Percentiles rank a stretch among this genome's conserved stretches.
Conservation (phyloP, 2,797 vertebrate species). For the Tokudaia muenninki region DNA sequence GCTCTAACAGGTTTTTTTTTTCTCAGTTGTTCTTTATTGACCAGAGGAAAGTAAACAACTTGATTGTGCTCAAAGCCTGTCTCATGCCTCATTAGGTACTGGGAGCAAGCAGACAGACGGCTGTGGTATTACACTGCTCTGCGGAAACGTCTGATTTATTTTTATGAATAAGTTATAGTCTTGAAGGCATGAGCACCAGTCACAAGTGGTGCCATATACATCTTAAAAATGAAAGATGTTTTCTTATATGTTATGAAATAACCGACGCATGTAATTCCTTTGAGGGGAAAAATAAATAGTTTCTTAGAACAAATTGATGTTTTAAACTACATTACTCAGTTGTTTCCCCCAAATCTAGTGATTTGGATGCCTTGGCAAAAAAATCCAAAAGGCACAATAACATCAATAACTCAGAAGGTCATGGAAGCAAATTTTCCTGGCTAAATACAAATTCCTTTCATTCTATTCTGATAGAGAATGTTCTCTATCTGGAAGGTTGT, state of each 20-base stretch:
- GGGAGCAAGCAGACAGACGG: slow-evolving; percentile 68
- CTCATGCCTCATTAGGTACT: slow-evolving; percentile 78
- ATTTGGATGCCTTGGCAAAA: slow-evolving; percentile 67
- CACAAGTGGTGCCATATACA: slow-evolving; percentile 68
- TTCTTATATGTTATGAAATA: slow-evolving; percentile 77
- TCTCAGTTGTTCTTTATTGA: slow-evolving; percentile 59
- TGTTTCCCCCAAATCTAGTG: slow-evolving; percentile 68
- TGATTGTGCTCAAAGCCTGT: slow-evolving; percentile 76
- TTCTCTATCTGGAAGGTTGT: slow-evolving; percentile 37
- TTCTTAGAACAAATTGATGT: slow-evolving; percentile 71
- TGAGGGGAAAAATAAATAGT: slow-evolving; percentile 68
- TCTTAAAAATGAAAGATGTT: slow-evolving; percentile 81
- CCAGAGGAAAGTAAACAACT: slow-evolving; percentile 76
- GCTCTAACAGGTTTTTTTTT: neutral
- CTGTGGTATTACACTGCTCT: slow-evolving; percentile 28
- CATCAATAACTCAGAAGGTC: slow-evolving; percentile 6
- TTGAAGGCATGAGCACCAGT: slow-evolving; percentile 77
- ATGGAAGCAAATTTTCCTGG: neutral
- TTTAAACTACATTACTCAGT: slow-evolving; percentile 38
- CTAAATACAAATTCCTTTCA: slow-evolving; percentile 32
- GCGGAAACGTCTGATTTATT: slow-evolving; percentile 81
- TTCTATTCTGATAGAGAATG: slow-evolving; percentile 5
- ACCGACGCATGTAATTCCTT: slow-evolving; percentile 75
- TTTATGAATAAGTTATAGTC: slow-evolving; percentile 81
- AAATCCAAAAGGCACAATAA: slow-evolving; percentile 52